These are phyloP conservation scores for Sylvicola fuscatus DNA, from an alignment of 2,888 invertebrate species.

Conservation along the genomic window DNA sequence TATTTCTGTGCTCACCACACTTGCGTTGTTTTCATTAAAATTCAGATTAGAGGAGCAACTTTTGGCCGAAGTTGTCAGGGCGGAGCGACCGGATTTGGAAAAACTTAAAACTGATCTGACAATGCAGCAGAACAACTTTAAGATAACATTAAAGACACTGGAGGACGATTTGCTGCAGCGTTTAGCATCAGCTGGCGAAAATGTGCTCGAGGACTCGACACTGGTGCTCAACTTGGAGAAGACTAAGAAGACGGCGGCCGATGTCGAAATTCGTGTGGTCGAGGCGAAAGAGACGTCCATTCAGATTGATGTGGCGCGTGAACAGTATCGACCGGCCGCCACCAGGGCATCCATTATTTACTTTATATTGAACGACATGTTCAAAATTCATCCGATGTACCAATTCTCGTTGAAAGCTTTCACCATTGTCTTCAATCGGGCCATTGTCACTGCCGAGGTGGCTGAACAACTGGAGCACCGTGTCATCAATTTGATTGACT, in stretches of 20 bases:
- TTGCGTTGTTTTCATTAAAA: too few species aligned
- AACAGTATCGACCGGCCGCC: slow-evolving; percentile 70
- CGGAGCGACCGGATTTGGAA: slow-evolving; percentile 82
- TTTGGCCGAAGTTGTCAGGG: slow-evolving; percentile 81
- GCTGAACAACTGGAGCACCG: slow-evolving; percentile 50
- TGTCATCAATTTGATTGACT: slow-evolving; percentile 61
- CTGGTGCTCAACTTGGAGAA: slow-evolving; percentile 83
- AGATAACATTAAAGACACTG: slow-evolving; percentile 74
- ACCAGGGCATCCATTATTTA: slow-evolving; percentile 74
- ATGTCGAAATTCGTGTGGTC: slow-evolving; percentile 68
- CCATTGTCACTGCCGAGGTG: slow-evolving; percentile 44
- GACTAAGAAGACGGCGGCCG: slow-evolving; percentile 80
- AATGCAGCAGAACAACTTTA: slow-evolving; percentile 85
- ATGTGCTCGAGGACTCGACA: slow-evolving; percentile 76
- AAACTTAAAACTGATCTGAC: slow-evolving; percentile 60
- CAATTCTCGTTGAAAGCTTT: slow-evolving; percentile 91
- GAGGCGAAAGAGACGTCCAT: slow-evolving; percentile 72
- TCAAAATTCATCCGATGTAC: slow-evolving; percentile 86
- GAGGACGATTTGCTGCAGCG: slow-evolving; percentile 79
- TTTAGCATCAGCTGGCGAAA: slow-evolving; percentile 75
- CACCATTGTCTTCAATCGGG: slow-evolving; percentile 67
- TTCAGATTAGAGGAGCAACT: slow-evolving; percentile 68
- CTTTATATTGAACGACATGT: slow-evolving; percentile 80
- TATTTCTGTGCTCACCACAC: slow-evolving; percentile 3
- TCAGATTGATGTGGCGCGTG: slow-evolving; percentile 80